These are phyloP conservation scores for Helicoverpa zea DNA, from an alignment of 1,140 invertebrate genomes.

Conservation along the genomic window DNA sequence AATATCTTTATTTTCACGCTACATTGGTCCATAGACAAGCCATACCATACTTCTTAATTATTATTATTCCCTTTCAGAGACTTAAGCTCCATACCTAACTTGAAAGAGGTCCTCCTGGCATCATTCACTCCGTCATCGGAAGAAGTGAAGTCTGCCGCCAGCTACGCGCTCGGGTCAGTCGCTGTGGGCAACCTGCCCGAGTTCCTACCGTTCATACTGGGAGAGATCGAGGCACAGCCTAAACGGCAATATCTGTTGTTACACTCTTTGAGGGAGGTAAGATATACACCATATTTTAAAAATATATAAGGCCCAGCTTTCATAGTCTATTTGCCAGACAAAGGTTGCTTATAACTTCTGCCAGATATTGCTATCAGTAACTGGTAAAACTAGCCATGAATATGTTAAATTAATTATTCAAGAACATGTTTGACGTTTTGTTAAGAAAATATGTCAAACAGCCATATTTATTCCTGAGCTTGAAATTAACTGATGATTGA, in stretches of 20 bases:
- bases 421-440: background rate
- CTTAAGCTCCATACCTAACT: slow-evolving; percentile 91
- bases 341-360: too few species aligned
- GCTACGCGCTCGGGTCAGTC: slow-evolving; percentile 97
- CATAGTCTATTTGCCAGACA: too few species aligned
- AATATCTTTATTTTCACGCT: too few species aligned
- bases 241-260: slow-evolving; percentile 98
- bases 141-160: slow-evolving; percentile 98
- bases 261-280: slow-evolving; percentile 98
- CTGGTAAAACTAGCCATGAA: too few species aligned
- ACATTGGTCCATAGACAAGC: too few species aligned
- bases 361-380: too few species aligned
- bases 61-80: slow-evolving; percentile 89
- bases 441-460: too few species aligned
- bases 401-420: too few species aligned
- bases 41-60: background rate
- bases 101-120: slow-evolving; percentile 92
- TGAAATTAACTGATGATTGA: too few species aligned
- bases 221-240: slow-evolving; percentile 97
- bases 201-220: slow-evolving; percentile 97
- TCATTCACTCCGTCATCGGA: slow-evolving; percentile 93
- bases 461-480: too few species aligned
- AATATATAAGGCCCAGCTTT: too few species aligned
- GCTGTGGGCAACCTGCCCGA: slow-evolving; percentile 97
- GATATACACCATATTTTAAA: too few species aligned